Conservation (phyloP, 2,113 vertebrate species). For the Microcebus lehilahytsara region DNA sequence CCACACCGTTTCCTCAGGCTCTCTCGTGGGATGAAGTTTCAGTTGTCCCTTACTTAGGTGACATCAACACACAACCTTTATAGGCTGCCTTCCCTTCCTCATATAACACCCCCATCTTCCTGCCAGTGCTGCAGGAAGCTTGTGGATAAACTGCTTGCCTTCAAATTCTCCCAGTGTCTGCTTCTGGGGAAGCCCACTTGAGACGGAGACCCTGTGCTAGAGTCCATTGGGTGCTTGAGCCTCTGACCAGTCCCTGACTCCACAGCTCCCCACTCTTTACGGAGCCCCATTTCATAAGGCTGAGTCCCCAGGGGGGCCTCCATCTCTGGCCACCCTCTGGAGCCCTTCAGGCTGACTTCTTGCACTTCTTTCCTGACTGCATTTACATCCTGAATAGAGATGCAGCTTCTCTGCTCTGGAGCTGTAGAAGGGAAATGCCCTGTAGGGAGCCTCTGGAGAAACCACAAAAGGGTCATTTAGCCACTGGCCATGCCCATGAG, state of each 20-base stretch:
- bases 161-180: neutral
- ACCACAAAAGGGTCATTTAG: neutral
- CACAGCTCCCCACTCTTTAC: neutral
- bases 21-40: neutral
- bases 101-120: too few species aligned
- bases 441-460: neutral
- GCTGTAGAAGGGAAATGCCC: neutral
- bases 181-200: neutral
- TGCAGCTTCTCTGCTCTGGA: neutral
- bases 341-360: neutral
- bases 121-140: neutral
- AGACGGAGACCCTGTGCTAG: neutral
- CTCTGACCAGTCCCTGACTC: neutral
- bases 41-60: neutral
- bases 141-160: neutral
- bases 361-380: neutral
- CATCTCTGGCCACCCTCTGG: neutral
- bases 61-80: neutral
- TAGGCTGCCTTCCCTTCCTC: neutral
- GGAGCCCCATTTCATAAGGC: neutral
- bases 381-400: neutral
- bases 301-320: neutral
- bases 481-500: neutral
- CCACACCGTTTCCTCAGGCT: neutral
- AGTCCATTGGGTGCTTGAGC: neutral